These are phyloP conservation scores for Vireo altiloquus DNA, from an alignment of 2,113 vertebrate genomes.

Conservation along the genomic window DNA sequence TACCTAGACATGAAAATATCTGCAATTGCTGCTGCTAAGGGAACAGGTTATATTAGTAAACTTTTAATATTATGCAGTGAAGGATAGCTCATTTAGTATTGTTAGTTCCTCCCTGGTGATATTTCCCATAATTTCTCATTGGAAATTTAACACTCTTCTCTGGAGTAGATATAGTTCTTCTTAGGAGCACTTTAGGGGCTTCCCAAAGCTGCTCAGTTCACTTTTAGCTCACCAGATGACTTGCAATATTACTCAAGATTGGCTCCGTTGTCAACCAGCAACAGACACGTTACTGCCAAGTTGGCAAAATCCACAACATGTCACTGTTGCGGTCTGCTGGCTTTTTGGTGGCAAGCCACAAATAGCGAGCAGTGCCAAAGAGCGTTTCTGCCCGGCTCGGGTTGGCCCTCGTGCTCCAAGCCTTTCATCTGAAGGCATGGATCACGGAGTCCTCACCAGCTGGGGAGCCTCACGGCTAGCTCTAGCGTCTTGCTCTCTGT, in stretches of 20 bases:
- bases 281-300: background rate
- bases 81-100: background rate
- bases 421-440: too few relatives aligned
- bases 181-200: background rate
- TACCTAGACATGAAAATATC: background rate
- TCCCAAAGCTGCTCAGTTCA: background rate
- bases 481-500: too few relatives aligned
- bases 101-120: background rate
- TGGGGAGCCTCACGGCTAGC: too few relatives aligned
- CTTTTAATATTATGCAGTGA: background rate
- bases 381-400: too few relatives aligned
- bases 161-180: background rate
- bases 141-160: background rate
- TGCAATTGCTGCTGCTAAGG: background rate
- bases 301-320: background rate
- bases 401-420: too few relatives aligned
- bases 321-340: too few relatives aligned
- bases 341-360: too few relatives aligned
- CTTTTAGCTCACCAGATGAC: fast-evolving
- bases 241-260: background rate
- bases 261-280: background rate
- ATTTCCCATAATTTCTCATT: background rate
- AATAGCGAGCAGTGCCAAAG: too few relatives aligned
- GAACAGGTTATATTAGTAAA: background rate
- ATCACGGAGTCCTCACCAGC: too few relatives aligned